Evolutionary conservation across 2,888 invertebrate genomes (phyloP).

Genomic region (Acanthosoma haemorrhoidale): DNA sequence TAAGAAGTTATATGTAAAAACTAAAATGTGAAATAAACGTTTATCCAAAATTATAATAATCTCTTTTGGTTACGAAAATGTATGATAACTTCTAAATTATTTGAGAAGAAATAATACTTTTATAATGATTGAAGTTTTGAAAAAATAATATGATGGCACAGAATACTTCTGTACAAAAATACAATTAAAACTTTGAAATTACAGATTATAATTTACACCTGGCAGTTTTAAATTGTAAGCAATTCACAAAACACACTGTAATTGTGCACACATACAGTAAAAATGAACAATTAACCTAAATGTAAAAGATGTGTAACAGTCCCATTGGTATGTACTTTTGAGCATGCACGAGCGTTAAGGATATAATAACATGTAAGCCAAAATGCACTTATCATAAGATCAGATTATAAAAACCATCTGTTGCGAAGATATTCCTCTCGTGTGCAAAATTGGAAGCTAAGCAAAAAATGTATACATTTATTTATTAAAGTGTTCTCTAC

Average conservation of each 20-base stretch:
- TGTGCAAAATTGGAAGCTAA: slow-evolving; percentile 7
- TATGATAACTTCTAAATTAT: too few species aligned
- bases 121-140: not conserved
- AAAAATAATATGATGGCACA: not conserved
- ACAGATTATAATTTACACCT: not conserved
- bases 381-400: slow-evolving; percentile 6
- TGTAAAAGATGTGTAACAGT: not conserved
- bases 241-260: not conserved
- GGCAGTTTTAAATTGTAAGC: not conserved
- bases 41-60: too few species aligned
- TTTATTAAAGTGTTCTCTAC: not conserved
- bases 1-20: too few species aligned
- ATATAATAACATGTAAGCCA: slow-evolving; percentile 9
- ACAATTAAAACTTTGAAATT: not conserved
- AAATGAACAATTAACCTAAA: not conserved
- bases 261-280: not conserved
- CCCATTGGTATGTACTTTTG: not conserved
- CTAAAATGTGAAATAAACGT: too few species aligned
- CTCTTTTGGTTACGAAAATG: too few species aligned
- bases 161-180: not conserved
- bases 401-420: not conserved
- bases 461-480: not conserved
- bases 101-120: not conserved
- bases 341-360: slow-evolving; percentile 10
- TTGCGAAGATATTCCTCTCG: not conserved